A percentile compares a stretch with the other conserved stretches of the same genome.
Conservation (phyloP, 2,888 invertebrate species). For the Apotomis betuletana region DNA sequence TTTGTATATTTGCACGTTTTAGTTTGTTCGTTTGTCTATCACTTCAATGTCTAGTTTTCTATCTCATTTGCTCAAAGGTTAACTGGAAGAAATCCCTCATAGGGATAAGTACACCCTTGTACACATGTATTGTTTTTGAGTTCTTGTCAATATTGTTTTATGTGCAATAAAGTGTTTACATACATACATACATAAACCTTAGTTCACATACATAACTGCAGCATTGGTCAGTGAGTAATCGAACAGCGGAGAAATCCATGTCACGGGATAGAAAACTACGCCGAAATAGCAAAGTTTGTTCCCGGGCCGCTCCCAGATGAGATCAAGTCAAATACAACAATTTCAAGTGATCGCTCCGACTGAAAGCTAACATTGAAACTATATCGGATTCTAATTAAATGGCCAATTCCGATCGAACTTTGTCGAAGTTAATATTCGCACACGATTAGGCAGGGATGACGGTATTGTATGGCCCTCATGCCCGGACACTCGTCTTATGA, state of each 20-base stretch:
- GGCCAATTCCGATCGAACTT: slow-evolving; percentile 49
- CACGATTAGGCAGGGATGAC: slow-evolving; percentile 13
- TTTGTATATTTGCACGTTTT: too few species aligned
- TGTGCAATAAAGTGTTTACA: too few species aligned
- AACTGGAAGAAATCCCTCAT: too few species aligned
- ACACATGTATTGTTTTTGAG: too few species aligned
- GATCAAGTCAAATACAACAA: slow-evolving; percentile 47
- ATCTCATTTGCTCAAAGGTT: too few species aligned
- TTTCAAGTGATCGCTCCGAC: slow-evolving; percentile 50
- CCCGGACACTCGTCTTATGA: background rate
- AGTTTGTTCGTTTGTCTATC: too few species aligned
- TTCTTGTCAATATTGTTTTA: too few species aligned
- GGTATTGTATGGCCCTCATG: background rate
- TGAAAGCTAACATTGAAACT: slow-evolving; percentile 51
- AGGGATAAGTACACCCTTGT: too few species aligned
- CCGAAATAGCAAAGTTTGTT: slow-evolving; percentile 8
- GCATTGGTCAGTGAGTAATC: too few species aligned
- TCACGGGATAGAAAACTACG: slow-evolving; percentile 3
- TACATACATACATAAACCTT: too few species aligned
- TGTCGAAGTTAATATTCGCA: slow-evolving; percentile 42
- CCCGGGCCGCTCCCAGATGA: slow-evolving; percentile 1
- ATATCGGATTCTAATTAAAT: slow-evolving; percentile 52
- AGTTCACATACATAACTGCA: too few species aligned
- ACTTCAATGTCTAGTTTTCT: too few species aligned
- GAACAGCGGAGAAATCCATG: background rate